Evolutionary conservation across 2,113 vertebrate species (phyloP).

Genomic region (Macrotus californicus): DNA sequence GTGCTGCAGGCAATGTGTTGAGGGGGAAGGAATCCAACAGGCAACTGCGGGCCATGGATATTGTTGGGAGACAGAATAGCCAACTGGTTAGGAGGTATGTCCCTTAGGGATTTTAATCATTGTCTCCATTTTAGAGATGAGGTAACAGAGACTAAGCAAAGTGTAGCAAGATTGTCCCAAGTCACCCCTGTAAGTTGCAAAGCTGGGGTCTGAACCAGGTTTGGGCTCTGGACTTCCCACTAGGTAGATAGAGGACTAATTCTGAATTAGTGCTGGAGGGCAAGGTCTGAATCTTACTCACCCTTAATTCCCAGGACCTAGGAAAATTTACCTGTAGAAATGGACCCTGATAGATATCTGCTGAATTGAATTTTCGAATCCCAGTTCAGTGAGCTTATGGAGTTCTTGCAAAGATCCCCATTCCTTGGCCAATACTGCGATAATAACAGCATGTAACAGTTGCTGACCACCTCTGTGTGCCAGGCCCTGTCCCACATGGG

Average conservation of each 20-base stretch:
- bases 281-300: background rate
- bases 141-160: background rate
- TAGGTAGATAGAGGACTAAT: background rate
- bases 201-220: background rate
- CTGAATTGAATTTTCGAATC: background rate
- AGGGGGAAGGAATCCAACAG: background rate
- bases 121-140: background rate
- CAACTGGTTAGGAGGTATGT: background rate
- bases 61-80: background rate
- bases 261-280: background rate
- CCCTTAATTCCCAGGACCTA: background rate
- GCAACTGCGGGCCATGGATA: background rate
- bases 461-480: background rate
- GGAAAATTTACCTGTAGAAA: background rate
- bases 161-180: background rate
- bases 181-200: background rate
- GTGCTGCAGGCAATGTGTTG: background rate
- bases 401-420: background rate
- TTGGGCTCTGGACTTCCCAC: background rate
- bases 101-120: background rate
- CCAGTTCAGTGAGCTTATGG: background rate
- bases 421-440: background rate
- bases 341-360: background rate
- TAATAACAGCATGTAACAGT: background rate
- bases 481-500: background rate